Evolutionary conservation across 2,797 vertebrate genomes (phyloP).

Genomic region (Apodemus agrarius): DNA sequence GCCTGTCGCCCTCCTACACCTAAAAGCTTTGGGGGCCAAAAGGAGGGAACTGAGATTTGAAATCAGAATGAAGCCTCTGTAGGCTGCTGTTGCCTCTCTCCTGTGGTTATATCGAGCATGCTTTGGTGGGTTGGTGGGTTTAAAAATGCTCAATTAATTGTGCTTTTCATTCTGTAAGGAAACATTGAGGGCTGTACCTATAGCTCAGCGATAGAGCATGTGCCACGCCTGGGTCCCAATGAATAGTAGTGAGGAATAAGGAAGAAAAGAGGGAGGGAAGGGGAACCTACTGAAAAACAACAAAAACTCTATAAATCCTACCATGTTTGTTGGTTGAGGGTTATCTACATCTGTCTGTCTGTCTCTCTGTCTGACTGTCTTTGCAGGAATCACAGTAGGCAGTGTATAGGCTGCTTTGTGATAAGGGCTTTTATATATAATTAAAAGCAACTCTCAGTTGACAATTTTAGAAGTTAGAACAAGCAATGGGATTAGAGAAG

Average conservation of each 20-base stretch:
- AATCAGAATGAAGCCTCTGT: not conserved
- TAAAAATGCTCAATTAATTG: not conserved
- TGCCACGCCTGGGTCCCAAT: not conserved
- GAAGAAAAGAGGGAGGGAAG: not conserved
- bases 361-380: not conserved
- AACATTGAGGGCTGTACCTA: not conserved
- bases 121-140: not conserved
- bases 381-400: not conserved
- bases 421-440: not conserved
- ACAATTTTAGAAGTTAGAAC: not conserved
- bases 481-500: not conserved
- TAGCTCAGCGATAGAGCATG: not conserved
- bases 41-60: not conserved
- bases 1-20: not conserved
- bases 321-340: not conserved
- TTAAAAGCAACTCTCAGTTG: not conserved
- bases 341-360: not conserved
- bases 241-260: too few species aligned
- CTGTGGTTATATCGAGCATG: not conserved
- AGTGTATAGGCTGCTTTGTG: not conserved
- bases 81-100: not conserved
- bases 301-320: not conserved
- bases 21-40: too few species aligned
- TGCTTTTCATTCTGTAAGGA: conserved; percentile 18
- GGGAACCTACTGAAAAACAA: not conserved